Conservation (phyloP, 2,797 vertebrate species). For the Onychomys leucogaster region DNA sequence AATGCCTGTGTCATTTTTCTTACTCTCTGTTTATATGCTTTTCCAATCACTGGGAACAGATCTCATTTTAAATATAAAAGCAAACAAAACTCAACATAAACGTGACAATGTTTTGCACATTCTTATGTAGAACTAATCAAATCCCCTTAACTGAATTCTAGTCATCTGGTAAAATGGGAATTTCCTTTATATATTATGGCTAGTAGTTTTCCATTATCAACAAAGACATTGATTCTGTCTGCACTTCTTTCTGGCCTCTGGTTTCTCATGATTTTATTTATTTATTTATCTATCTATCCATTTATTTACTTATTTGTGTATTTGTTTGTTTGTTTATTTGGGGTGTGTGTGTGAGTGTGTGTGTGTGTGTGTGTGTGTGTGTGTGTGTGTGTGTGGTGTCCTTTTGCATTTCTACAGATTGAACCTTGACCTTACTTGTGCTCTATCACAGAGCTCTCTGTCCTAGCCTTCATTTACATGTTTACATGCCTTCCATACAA, state of each 20-base stretch:
- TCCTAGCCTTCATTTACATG: background rate
- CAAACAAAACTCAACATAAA: background rate
- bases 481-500: background rate
- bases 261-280: background rate
- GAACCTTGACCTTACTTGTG: background rate
- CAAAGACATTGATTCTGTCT: background rate
- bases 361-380: background rate
- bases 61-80: constrained; percentile 1
- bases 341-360: background rate
- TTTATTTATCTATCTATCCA: too few relatives aligned
- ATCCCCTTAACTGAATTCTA: background rate
- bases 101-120: background rate
- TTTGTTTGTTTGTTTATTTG: too few relatives aligned
- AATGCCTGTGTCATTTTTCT: background rate
- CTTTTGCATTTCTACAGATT: background rate
- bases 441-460: background rate
- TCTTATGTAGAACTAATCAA: background rate
- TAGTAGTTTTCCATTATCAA: background rate
- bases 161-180: background rate
- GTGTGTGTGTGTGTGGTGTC: too few relatives aligned
- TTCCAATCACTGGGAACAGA: background rate
- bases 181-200: background rate
- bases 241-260: background rate
- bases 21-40: background rate
- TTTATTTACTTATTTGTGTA: too few relatives aligned